Evolutionary conservation across 1,140 invertebrate genomes (phyloP), one percentile per base, ranked within the genome.

Genomic region (Brachionus sp.): DNA sequence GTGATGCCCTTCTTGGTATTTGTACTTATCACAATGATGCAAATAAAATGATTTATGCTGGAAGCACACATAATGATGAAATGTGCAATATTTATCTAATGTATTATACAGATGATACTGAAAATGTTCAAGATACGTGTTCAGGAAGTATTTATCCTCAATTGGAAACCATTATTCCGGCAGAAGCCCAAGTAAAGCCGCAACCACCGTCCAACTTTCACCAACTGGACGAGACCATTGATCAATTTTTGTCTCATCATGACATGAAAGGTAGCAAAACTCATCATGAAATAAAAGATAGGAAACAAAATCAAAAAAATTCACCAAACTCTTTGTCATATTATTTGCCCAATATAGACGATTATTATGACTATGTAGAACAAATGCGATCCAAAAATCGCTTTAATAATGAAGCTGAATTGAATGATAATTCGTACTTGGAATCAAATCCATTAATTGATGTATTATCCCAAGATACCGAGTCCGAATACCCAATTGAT

Each of bases 81-180:
- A 99, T 99, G 97, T 99, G 97, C 90, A 99, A 99, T 89, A 98
- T 99, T 88, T 99, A 99, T 89, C 88, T 99, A 19, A 98, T 99
- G 95, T 98, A 98, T 89, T 99, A 95, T 90, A 94, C 96, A 0
- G 92, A 90, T 7, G 57, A 29, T 16, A 66, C 77, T n/a, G 50
- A 62, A 3, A 46, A 80, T 62, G 77, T 80, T 3, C 53, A 62
- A 53, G 53, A 37, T 37, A 44, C 33, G 25, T 80, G 77, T 80
- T 62, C 46, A 13, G 77, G 50, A 13, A 80, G 37, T 44, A 62
- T 16, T 39, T 80, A 80, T 80, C 77, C 77, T 7, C 29, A 35
- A 25, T 62, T 80, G 29, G 77, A 80, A 25, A 19, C 33, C 19
- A 80, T 80, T 33, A 80, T 80, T 35, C 77, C 77, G 42, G n/a